phyloP scores from a whole-genome alignment of 2,888 invertebrate species.

The Philereme vetulata region DNA sequence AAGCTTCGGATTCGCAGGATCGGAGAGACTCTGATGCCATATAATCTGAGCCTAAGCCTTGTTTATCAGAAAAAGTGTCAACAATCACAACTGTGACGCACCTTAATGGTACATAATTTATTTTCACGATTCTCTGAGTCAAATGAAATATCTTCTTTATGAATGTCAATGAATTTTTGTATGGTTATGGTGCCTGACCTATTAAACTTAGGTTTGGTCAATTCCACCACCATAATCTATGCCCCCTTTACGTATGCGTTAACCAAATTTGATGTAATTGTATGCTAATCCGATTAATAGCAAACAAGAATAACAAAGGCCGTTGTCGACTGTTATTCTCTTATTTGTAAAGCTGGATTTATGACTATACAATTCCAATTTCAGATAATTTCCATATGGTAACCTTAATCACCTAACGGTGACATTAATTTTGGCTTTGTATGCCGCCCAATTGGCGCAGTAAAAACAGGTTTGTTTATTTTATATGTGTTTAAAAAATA shows the following conservation, averaged over 20 bases:
- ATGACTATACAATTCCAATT: constrained; percentile 51
- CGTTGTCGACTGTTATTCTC: constrained; percentile 39
- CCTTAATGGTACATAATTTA: too few relatives aligned
- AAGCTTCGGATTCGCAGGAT: too few relatives aligned
- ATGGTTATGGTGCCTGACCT: too few relatives aligned
- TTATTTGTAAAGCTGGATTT: constrained; percentile 52
- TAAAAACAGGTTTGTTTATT: constrained; percentile 41
- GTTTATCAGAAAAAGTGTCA: too few relatives aligned
- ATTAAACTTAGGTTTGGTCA: neutral
- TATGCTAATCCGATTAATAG: constrained; percentile 32
- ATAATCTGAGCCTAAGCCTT: too few relatives aligned
- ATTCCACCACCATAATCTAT: constrained; percentile 4
- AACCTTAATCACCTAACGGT: constrained; percentile 59
- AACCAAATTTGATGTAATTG: constrained; percentile 22
- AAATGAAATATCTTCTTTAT: too few relatives aligned
- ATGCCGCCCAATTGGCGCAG: constrained; percentile 45
- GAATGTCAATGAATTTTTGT: too few relatives aligned
- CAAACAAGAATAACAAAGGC: constrained; percentile 31
- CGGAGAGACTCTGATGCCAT: too few relatives aligned
- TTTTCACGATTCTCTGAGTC: too few relatives aligned
- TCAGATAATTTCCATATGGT: constrained; percentile 53
- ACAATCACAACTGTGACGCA: too few relatives aligned
- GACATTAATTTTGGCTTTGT: constrained; percentile 59
- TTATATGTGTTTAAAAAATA: too few relatives aligned
- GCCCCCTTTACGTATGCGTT: constrained; percentile 3